Evolutionary conservation across 2,797 vertebrate genomes (phyloP).

Genomic region (Adrianichthys oophorus): DNA sequence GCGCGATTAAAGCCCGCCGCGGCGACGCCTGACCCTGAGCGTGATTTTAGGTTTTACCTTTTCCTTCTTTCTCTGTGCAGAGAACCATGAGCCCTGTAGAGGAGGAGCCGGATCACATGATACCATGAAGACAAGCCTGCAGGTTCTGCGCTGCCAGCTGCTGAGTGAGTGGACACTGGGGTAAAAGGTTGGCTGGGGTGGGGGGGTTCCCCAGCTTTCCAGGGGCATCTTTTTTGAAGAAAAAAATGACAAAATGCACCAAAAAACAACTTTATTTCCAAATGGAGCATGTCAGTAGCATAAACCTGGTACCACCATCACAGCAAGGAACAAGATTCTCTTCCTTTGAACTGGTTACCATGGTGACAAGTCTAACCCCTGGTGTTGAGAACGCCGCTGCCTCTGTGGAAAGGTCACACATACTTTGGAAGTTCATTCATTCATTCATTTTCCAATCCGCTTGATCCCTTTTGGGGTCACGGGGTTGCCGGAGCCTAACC

Average conservation of each 20-base stretch:
- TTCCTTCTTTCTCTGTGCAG: slow-evolving; percentile 37
- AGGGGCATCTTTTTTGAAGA: not conserved
- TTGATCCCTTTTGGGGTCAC: no score
- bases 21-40: slow-evolving; percentile 10
- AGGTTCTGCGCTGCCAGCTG: slow-evolving; percentile 97
- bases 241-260: not conserved
- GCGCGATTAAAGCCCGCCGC: slow-evolving; percentile 20
- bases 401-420: slow-evolving; percentile 4
- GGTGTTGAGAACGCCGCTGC: not conserved
- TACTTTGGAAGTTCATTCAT: not conserved
- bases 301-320: no score
- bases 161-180: slow-evolving; percentile 86
- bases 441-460: no score
- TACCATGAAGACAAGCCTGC: slow-evolving; percentile 99
- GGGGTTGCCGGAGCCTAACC: no score
- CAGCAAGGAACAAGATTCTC: no score
- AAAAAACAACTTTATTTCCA: not conserved
- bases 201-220: not conserved
- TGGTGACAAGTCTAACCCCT: not conserved
- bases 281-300: no score
- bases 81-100: slow-evolving; percentile 98
- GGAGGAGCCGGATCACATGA: slow-evolving; percentile 95
- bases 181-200: not conserved
- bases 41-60: slow-evolving; percentile 38
- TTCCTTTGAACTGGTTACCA: not conserved